Evolutionary conservation across 2,797 vertebrate genomes (phyloP).

Genomic region (Pipistrellus kuhlii): DNA sequence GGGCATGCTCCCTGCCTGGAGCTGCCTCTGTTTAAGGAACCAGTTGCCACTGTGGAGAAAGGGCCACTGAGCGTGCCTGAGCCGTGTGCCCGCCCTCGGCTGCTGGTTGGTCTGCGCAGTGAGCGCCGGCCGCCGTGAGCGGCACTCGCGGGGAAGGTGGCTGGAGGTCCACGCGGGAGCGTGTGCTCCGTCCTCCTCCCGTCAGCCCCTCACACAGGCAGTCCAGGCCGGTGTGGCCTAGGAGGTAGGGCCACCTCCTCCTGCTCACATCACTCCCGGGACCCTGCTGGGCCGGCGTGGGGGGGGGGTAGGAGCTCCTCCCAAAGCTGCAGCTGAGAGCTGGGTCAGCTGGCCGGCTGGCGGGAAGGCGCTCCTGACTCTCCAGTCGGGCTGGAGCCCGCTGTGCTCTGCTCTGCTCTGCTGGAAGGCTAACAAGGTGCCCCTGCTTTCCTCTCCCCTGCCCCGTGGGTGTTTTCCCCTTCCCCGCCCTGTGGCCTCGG

Average conservation of each 20-base stretch:
- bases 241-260: not conserved
- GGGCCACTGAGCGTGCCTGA: conserved; percentile 82
- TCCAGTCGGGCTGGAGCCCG: conserved; percentile 7
- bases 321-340: not conserved
- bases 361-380: conserved; percentile 63
- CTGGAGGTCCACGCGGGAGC: conserved; percentile 69
- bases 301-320: conserved; percentile 25
- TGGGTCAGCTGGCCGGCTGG: conserved; percentile 62
- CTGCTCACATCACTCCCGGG: fast-evolving
- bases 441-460: not conserved
- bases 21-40: conserved; percentile 82
- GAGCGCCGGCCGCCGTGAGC: conserved; percentile 49
- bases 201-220: not conserved
- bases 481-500: too few relatives aligned
- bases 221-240: not conserved
- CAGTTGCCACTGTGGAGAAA: conserved; percentile 80
- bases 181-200: not conserved
- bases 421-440: not conserved
- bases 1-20: conserved; percentile 79
- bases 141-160: not conserved
- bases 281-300: not conserved
- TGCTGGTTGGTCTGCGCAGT: conserved; percentile 81
- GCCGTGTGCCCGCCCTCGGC: conserved; percentile 61
- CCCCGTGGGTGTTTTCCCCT: not conserved
- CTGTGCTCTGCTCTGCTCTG: not conserved